phyloP scores from a whole-genome alignment of 2,113 vertebrate species.

The Phalacrocorax aristotelis region DNA sequence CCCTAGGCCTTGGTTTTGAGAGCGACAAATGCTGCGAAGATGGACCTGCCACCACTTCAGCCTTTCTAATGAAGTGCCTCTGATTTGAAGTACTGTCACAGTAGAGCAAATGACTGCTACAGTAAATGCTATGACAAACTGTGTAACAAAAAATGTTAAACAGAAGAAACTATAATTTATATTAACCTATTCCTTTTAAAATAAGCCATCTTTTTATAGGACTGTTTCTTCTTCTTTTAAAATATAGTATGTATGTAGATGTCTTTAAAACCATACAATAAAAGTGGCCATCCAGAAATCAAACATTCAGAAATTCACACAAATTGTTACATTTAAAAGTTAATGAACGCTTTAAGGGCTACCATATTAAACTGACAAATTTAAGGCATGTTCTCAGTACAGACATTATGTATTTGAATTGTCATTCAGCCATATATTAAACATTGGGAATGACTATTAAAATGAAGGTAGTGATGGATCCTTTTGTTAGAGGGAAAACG shows the following conservation, averaged over 20 bases:
- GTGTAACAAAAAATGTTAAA: background rate
- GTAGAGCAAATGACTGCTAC: background rate
- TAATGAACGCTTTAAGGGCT: background rate
- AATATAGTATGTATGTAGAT: background rate
- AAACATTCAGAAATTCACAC: background rate
- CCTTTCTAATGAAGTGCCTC: background rate
- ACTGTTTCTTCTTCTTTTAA: conserved; percentile 2
- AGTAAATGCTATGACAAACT: conserved; percentile 27
- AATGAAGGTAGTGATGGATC: background rate
- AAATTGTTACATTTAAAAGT: background rate
- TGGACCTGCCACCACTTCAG: background rate
- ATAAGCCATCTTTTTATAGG: background rate
- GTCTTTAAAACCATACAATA: background rate
- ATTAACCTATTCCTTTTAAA: conserved; percentile 1
- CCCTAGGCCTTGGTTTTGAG: background rate
- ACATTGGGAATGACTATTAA: background rate
- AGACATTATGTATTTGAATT: background rate
- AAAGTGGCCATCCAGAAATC: background rate
- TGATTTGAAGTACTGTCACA: background rate
- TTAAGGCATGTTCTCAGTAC: background rate
- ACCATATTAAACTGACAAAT: background rate
- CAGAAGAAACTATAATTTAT: background rate
- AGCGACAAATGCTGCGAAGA: background rate
- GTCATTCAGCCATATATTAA: background rate
- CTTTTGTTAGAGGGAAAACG: conserved; percentile 3